Conservation (phyloP, 2,888 invertebrate genomes). For the Aspidiotus destructor region DNA sequence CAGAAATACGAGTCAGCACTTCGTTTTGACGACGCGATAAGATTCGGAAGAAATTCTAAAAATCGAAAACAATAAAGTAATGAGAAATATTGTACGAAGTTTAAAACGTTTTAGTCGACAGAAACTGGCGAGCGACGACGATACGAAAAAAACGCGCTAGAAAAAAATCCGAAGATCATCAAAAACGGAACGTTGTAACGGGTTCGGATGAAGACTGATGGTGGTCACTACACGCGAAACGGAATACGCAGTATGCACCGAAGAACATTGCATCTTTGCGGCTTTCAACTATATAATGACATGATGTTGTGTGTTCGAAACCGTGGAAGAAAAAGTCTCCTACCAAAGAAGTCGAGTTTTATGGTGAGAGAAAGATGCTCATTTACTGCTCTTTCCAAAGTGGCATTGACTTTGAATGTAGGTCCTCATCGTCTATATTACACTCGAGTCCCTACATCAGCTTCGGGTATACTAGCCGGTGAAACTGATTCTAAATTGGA, state of each 20-base stretch:
- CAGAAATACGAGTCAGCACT: no score
- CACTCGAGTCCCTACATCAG: no score
- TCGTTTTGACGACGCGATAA: no score
- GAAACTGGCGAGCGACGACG: no score
- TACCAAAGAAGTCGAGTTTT: conserved; percentile 25
- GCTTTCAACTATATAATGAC: conserved; percentile 28
- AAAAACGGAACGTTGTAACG: conserved; percentile 17
- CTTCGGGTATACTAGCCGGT: no score
- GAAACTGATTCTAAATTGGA: no score
- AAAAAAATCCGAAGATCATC: not conserved
- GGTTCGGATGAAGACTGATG: conserved; percentile 22
- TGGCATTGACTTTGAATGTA: conserved; percentile 30
- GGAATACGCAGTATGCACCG: conserved; percentile 4
- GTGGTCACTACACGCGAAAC: conserved; percentile 27
- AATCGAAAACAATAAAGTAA: no score
- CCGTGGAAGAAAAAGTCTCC: conserved; percentile 29
- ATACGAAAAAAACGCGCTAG: not conserved
- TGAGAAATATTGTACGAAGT: no score
- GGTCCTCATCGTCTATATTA: conserved; percentile 7
- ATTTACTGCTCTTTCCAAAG: conserved; percentile 7
- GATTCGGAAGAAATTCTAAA: no score
- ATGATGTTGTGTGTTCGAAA: conserved; percentile 15
- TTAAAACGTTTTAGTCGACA: no score
- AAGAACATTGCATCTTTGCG: conserved; percentile 26
- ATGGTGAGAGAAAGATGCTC: conserved; percentile 11